Evolutionary conservation across 37 sponge, comb jelly and placozoan genomes (phyloP), one percentile per base, ranked within the genome.

Genomic region (Eunapius fragilis): DNA sequence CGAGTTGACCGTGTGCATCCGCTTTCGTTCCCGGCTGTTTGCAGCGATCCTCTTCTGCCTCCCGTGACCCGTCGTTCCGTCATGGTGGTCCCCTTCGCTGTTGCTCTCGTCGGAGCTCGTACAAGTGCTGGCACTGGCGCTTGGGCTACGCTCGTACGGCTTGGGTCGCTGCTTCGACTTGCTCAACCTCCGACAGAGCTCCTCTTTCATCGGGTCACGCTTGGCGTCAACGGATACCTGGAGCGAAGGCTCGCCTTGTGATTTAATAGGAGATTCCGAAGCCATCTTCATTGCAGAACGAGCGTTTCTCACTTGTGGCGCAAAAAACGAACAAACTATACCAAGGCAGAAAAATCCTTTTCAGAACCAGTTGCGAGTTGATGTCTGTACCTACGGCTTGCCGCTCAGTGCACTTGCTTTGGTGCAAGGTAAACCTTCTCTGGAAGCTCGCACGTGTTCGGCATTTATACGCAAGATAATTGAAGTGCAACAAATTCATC

Each of bases 1-100:
- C 30, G 80, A 83, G 84, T 97, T 97, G 37, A 97, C 92, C 17
- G 93, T 90, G 80, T 94, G 92, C 97, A 97, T 97, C n/a, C 97
- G 77, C 25, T 82, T 90, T 30, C 97, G 82, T 80, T 97, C 97
- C 33, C 97, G 83, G 23, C 78, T 86, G 86, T 97, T 97, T 22
- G 97, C 97, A 2, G 87, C 87, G 30, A 85, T 38, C 37, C 97
- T 83, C 38, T 93, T 92, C 30, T 67, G 36, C 41, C 58, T 67
- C 2, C 22, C 23, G 30, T 84, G 85, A 27, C 27, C 75, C 2
- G 49, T 33, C 23, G 35, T 26, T 4, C 88, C 88, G 13, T 71
- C 58, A 2, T 74, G 35, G 23, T 49, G 35, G 23, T 49, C 67
- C 27, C 70, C 75, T 0, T 87, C 94, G 67, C 38, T 71, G 67